A percentile compares a stretch with the other conserved stretches of the same genome.
These are phyloP conservation scores for Polydrusus tereticollis DNA, from an alignment of 2,888 invertebrate genomes.

Conservation along the genomic window DNA sequence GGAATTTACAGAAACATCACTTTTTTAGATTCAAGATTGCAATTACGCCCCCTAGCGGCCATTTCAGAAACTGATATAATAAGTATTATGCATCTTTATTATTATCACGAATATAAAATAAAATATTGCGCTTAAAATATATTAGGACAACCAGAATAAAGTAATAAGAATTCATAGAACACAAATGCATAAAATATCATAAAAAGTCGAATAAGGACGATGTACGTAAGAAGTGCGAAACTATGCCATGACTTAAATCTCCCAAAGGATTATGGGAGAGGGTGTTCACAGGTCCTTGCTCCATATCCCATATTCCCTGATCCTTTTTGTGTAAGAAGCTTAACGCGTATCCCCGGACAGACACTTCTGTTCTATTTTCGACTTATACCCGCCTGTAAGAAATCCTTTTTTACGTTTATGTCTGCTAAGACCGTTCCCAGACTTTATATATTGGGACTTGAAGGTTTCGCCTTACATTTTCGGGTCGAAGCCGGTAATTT, in stretches of 20 bases:
- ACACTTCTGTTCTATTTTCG: conserved; percentile 49
- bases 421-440: conserved; percentile 12
- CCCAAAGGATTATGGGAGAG: conserved; percentile 14
- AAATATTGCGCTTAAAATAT: neutral
- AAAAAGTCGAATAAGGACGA: conserved; percentile 6
- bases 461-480: conserved; percentile 1
- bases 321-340: conserved; percentile 37
- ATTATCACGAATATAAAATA: too few relatives aligned
- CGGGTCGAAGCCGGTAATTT: neutral
- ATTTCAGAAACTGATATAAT: too few relatives aligned
- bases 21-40: too few relatives aligned
- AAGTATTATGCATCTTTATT: too few relatives aligned
- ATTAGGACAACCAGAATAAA: neutral
- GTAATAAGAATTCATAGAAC: neutral
- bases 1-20: too few relatives aligned
- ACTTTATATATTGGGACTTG: conserved; percentile 12
- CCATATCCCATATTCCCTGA: conserved; percentile 22
- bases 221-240: conserved; percentile 1
- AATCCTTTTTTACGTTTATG: conserved; percentile 35
- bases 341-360: conserved; percentile 28
- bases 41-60: too few relatives aligned
- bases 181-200: neutral
- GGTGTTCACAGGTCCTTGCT: conserved; percentile 19
- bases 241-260: conserved; percentile 15
- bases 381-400: conserved; percentile 21